These are phyloP conservation scores for Sarcoramphus papa DNA, from an alignment of 2,797 vertebrate species.

Conservation along the genomic window DNA sequence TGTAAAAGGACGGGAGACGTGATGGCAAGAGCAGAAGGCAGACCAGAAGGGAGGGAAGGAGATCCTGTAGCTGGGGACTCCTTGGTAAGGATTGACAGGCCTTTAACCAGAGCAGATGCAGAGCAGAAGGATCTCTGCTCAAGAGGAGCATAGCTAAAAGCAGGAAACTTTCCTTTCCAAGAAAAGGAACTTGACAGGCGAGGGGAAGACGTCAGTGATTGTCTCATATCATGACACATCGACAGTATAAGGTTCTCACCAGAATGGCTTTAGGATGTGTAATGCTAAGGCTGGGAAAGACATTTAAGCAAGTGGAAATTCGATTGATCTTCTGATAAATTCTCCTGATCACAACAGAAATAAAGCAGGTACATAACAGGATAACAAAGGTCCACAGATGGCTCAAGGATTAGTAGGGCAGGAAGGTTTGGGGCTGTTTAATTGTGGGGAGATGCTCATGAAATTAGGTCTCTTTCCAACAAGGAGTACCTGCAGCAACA, in stretches of 20 bases:
- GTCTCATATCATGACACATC: neutral
- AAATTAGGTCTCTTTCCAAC: neutral
- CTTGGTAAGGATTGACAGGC: neutral
- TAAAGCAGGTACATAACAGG: fast-evolving
- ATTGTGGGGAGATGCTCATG: fast-evolving
- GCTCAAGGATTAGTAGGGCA: neutral
- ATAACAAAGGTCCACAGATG: neutral
- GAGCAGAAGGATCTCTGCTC: neutral
- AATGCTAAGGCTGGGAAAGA: neutral
- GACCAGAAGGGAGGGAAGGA: neutral
- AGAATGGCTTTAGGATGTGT: neutral
- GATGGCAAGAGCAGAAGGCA: neutral
- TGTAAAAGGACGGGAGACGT: fast-evolving
- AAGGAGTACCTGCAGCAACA: neutral
- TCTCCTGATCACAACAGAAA: neutral
- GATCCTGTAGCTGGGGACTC: neutral
- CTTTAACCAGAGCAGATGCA: neutral
- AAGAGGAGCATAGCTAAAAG: neutral
- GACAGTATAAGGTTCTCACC: neutral
- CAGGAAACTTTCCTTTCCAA: too few relatives aligned
- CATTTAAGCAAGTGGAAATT: neutral
- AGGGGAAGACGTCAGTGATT: neutral
- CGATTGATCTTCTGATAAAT: neutral
- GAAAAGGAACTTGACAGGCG: neutral
- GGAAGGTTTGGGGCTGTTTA: neutral